A percentile compares a stretch with the other conserved stretches of the same genome.
Conservation (phyloP, 2,888 invertebrate species). For the Chalcis sispes region DNA sequence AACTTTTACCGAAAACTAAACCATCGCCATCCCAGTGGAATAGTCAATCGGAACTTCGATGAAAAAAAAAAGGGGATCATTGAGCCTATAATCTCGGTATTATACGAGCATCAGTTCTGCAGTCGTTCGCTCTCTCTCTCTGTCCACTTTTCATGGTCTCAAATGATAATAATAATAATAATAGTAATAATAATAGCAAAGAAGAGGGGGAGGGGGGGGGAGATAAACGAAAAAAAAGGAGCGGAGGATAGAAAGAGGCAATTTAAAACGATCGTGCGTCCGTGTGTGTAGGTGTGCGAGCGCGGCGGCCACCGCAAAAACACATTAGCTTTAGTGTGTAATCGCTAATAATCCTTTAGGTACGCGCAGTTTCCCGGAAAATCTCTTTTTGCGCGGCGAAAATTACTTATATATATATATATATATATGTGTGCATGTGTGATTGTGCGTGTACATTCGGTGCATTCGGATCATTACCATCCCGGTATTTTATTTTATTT, state of each 20-base stretch:
- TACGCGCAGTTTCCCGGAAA: constrained; percentile 1
- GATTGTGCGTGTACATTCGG: too few relatives aligned
- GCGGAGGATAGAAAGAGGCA: not conserved
- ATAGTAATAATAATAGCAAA: not conserved
- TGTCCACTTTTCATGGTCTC: constrained; percentile 5
- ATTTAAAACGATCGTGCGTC: not conserved
- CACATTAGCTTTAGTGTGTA: not conserved
- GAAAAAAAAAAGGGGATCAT: constrained; percentile 26
- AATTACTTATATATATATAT: not conserved
- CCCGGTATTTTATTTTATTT: too few relatives aligned
- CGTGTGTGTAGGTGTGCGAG: too few relatives aligned
- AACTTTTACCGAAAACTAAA: constrained; percentile 23
- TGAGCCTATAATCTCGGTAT: constrained; percentile 35
- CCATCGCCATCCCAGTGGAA: not conserved
- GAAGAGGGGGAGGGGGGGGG: not conserved
- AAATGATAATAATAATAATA: not conserved
- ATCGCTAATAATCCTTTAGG: constrained; percentile 21
- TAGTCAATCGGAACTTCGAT: constrained; percentile 12
- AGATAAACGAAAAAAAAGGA: not conserved
- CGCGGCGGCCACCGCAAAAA: too few relatives aligned
- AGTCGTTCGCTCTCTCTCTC: constrained; percentile 4
- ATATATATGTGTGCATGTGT: too few relatives aligned
- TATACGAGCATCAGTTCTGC: not conserved
- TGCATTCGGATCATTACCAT: not conserved
- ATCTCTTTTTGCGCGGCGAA: constrained; percentile 1